A percentile compares a stretch with the other conserved stretches of the same genome.
phyloP scores from a whole-genome alignment of 2,888 invertebrate species.

The Allophyes oxyacanthae region DNA sequence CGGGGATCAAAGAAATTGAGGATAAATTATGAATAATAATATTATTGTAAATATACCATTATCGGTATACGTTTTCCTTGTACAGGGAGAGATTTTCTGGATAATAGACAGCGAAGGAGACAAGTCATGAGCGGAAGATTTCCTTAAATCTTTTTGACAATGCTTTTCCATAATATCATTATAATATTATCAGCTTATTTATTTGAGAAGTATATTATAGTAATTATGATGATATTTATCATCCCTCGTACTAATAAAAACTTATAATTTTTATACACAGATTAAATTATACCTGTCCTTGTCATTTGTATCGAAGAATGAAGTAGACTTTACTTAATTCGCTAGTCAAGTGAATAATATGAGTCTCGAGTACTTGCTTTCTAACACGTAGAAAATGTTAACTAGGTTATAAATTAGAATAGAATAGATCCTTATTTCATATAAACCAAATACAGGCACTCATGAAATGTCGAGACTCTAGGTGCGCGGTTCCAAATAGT shows the following conservation, averaged over 20 bases:
- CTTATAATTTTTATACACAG: no score
- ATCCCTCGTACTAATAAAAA: no score
- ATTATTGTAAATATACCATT: background rate
- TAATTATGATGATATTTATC: no score
- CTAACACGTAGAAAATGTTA: slow-evolving; percentile 18
- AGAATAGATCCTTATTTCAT: no score
- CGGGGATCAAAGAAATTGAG: slow-evolving; percentile 3
- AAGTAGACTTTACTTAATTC: slow-evolving; percentile 10
- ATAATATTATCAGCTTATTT: slow-evolving; percentile 8
- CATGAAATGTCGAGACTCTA: no score
- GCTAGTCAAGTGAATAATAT: slow-evolving; percentile 10
- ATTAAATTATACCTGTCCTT: no score
- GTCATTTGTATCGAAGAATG: no score
- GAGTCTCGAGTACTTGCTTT: slow-evolving; percentile 9
- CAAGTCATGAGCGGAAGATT: background rate
- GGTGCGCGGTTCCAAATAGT: no score
- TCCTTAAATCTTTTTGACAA: slow-evolving; percentile 19
- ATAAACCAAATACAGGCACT: no score
- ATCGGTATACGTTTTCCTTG: slow-evolving; percentile 17
- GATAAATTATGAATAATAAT: slow-evolving; percentile 13
- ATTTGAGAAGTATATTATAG: background rate
- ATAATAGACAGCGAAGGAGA: slow-evolving; percentile 12
- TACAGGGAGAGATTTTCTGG: slow-evolving; percentile 2
- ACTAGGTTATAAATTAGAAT: slow-evolving; percentile 28
- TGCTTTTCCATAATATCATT: slow-evolving; percentile 10